Evolutionary conservation across 2,797 vertebrate genomes (phyloP), one percentile per base, ranked within the genome.

Genomic region (Lepilemur septentrionalis): DNA sequence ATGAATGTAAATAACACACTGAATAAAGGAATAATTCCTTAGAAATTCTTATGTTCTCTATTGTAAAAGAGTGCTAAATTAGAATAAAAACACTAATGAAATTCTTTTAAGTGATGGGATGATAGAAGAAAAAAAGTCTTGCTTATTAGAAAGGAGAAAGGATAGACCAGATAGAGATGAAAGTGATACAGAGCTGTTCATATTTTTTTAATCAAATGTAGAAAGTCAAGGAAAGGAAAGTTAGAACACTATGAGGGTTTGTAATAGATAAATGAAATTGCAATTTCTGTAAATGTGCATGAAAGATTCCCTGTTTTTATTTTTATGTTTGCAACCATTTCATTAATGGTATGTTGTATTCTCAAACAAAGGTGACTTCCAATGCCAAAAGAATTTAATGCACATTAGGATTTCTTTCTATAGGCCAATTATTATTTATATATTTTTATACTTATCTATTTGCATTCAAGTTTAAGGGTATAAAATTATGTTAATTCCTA

Each of bases 401-500:
- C 81, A 4, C 7, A 4, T 57, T 96, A 86, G 96, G 20, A n/a
- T 89, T 94, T 95, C 50, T 95, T 88, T 59, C 65, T 96, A 57
- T 7, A 41, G 88, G 75, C 65, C 92, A 97, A 89, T 96, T 98
- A 94, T 65, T 92, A 72, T 23, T 55, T 84, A 22, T 0, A 0
- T 91, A 73, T 20, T 93, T 55, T 88, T 81, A 95, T 69, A 32
- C 46, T 41, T 30, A 50, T 50, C 35, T 63, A 80, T 76, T 94
- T 96, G 52, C 97, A 97, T 95, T 89, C 63, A 96, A 89, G 72
- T 97, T 95, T 90, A 95, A 93, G 8, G 12, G 12, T 95, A 94
- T 87, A 94, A 94, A 97, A 97, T 94, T 38, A 88, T 18, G 72
- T 73, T 2, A 43, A 84, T 95, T 91, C 91, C 88, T 46, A 67